Percentiles rank a stretch among this genome's conserved stretches.
phyloP scores from a whole-genome alignment of 2,888 invertebrate species.

The Cataglyphis livida region DNA sequence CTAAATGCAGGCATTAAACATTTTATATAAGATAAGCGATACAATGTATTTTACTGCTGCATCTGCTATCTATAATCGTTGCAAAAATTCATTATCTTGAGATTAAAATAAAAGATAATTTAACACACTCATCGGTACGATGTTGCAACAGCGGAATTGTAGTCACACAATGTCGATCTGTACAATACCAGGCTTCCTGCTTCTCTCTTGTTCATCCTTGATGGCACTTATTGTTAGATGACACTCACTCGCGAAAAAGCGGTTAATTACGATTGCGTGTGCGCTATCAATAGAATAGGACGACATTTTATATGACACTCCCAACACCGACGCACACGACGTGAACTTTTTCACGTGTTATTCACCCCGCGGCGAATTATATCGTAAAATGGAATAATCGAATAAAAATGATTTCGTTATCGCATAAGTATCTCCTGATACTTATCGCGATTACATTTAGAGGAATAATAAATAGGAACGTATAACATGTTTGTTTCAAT shows the following conservation, averaged over 20 bases:
- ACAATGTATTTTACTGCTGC: background rate
- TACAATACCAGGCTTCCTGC: too few species aligned
- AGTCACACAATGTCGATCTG: background rate
- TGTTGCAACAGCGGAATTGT: background rate
- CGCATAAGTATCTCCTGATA: background rate
- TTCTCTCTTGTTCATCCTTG: too few species aligned
- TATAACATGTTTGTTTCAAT: background rate
- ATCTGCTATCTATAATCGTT: background rate
- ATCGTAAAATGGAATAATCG: background rate
- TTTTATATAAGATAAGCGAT: background rate
- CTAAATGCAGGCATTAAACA: background rate
- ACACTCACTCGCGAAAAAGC: too few species aligned
- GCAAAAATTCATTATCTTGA: background rate
- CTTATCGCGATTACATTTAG: background rate
- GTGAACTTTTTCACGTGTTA: background rate
- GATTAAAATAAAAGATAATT: background rate
- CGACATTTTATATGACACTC: too few species aligned
- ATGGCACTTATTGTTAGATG: too few species aligned
- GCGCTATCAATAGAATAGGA: too few species aligned
- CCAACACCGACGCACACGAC: too few species aligned
- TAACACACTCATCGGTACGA: background rate
- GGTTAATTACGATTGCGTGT: too few species aligned
- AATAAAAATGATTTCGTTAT: background rate
- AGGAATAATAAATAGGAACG: background rate
- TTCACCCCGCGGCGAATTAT: background rate